phyloP scores from a whole-genome alignment of 2,113 vertebrate species.

The Herpailurus yagouaroundi region DNA sequence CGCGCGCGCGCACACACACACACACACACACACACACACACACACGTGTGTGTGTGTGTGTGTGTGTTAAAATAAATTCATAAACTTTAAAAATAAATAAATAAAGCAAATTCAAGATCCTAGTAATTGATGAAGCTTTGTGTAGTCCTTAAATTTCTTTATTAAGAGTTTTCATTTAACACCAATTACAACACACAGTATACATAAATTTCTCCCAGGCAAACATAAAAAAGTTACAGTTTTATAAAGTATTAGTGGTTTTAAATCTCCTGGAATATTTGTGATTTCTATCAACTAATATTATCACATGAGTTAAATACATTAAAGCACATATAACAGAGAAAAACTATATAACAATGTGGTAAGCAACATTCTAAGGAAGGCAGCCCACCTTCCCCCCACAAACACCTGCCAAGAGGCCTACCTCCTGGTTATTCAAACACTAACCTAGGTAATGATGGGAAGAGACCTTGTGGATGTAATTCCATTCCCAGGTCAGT shows the following conservation, averaged over 20 bases:
- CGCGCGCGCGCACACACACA: too few relatives aligned
- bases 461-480: not conserved
- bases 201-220: not conserved
- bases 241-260: not conserved
- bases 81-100: too few relatives aligned
- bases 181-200: not conserved
- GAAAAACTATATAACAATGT: not conserved
- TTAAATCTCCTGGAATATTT: slow-evolving; percentile 19
- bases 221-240: not conserved
- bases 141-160: slow-evolving; percentile 17
- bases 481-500: not conserved
- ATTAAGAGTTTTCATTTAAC: slow-evolving; percentile 11
- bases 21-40: too few relatives aligned
- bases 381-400: not conserved
- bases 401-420: not conserved
- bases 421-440: not conserved
- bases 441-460: not conserved
- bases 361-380: not conserved
- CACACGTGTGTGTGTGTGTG: too few relatives aligned
- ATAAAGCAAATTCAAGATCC: not conserved
- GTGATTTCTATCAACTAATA: not conserved
- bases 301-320: not conserved
- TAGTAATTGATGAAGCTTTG: not conserved
- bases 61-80: too few relatives aligned
- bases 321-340: not conserved